These are phyloP conservation scores for Paracentrotus lividus DNA, from an alignment of 53 echinoderm and acorn worm genomes.

Conservation along the genomic window DNA sequence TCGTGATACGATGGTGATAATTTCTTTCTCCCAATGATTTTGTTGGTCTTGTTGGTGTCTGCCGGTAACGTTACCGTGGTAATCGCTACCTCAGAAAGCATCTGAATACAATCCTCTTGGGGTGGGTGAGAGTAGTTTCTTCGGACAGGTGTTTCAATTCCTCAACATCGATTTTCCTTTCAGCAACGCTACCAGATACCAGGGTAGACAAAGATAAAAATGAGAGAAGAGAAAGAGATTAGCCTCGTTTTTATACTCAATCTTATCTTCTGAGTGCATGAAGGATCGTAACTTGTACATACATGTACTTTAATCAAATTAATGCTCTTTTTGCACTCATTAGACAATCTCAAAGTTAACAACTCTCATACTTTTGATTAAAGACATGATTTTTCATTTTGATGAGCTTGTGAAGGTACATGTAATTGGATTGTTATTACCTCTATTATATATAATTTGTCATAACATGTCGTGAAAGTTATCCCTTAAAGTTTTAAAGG, in stretches of 20 bases:
- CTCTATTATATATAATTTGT: too few species aligned
- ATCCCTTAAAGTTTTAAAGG: too few species aligned
- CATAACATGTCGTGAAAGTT: too few species aligned
- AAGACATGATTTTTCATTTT: too few species aligned
- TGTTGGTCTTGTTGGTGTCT: not conserved
- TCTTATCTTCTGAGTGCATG: too few species aligned
- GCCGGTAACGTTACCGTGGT: not conserved
- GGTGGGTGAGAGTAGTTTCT: not conserved
- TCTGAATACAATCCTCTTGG: not conserved
- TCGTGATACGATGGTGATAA: not conserved
- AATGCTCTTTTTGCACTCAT: too few species aligned
- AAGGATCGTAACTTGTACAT: too few species aligned
- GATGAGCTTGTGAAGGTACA: too few species aligned
- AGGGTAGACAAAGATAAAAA: not conserved
- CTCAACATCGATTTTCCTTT: not conserved
- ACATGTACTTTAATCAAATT: too few species aligned
- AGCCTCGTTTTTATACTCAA: not conserved
- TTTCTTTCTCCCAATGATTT: not conserved
- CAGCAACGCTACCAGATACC: slow-evolving; percentile 5
- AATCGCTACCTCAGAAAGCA: not conserved
- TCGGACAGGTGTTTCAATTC: slow-evolving; percentile 4
- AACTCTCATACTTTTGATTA: too few species aligned
- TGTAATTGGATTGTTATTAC: too few species aligned
- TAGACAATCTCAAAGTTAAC: too few species aligned
- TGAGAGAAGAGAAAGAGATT: not conserved